Evolutionary conservation across 2,888 invertebrate species (phyloP).

Genomic region (Drosophila hamatofila): DNA sequence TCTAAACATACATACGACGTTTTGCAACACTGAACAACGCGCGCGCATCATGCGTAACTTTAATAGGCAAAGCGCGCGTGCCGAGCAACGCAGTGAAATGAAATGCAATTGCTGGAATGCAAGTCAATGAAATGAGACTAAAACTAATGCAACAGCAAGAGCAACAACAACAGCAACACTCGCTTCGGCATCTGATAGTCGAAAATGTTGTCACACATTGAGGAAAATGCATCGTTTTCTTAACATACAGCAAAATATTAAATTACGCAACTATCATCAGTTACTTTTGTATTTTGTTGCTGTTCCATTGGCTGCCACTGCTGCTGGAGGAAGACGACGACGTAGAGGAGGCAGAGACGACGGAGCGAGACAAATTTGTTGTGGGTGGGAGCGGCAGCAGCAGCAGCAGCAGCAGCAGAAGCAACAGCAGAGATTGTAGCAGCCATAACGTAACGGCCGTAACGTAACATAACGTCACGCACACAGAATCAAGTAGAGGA

Average conservation of each 20-base stretch:
- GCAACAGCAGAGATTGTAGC: constrained; percentile 24
- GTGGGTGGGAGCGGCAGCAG: constrained; percentile 45
- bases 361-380: constrained; percentile 37
- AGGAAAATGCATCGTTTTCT: constrained; percentile 84
- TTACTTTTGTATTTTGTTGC: constrained; percentile 83
- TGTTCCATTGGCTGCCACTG: constrained; percentile 64
- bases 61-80: constrained; percentile 49
- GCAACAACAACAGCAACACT: constrained; percentile 21
- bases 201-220: constrained; percentile 75
- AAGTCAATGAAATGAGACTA: constrained; percentile 37
- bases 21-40: constrained; percentile 50
- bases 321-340: constrained; percentile 56
- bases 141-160: constrained; percentile 23
- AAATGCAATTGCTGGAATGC: constrained; percentile 51
- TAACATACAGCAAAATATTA: constrained; percentile 83
- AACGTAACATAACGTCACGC: constrained; percentile 52
- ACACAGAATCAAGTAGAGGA: constrained; percentile 42
- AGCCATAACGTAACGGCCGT: constrained; percentile 47
- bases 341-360: constrained; percentile 37
- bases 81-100: constrained; percentile 56
- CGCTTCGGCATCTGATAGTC: constrained; percentile 22
- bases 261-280: constrained; percentile 84
- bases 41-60: constrained; percentile 59
- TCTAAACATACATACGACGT: constrained; percentile 11
- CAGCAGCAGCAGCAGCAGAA: constrained; percentile 48